Evolutionary conservation across 2,797 vertebrate genomes (phyloP).

Genomic region (Pelobates cultripes): DNA sequence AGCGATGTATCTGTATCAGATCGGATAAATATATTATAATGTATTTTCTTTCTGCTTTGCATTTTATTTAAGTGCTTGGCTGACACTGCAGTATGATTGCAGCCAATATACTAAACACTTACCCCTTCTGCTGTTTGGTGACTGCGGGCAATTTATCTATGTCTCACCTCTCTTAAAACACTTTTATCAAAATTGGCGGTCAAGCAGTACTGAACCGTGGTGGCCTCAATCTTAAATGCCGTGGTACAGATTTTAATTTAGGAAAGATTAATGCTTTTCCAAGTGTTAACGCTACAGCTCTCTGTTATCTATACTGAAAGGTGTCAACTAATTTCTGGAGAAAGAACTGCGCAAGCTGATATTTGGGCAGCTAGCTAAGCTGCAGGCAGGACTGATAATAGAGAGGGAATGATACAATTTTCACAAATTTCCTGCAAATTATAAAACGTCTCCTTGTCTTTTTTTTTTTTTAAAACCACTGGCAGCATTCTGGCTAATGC

Average conservation of each 20-base stretch:
- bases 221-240: slow-evolving; percentile 91
- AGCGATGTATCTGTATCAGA: slow-evolving; percentile 77
- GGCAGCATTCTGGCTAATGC: too few relatives aligned
- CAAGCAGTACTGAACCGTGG: slow-evolving; percentile 80
- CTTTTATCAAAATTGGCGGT: slow-evolving; percentile 98
- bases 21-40: slow-evolving; percentile 80
- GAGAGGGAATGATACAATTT: slow-evolving; percentile 78
- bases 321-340: slow-evolving; percentile 85
- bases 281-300: slow-evolving; percentile 82
- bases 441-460: slow-evolving; percentile 74
- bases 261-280: slow-evolving; percentile 95
- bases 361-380: slow-evolving; percentile 62
- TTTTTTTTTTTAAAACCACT: slow-evolving; percentile 3
- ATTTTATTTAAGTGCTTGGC: slow-evolving; percentile 65
- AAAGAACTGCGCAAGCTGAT: slow-evolving; percentile 75
- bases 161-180: slow-evolving; percentile 93
- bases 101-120: slow-evolving; percentile 67
- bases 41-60: slow-evolving; percentile 60
- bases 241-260: slow-evolving; percentile 95
- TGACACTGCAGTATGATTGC: slow-evolving; percentile 63
- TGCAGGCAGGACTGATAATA: slow-evolving; percentile 60
- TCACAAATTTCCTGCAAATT: slow-evolving; percentile 85
- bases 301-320: slow-evolving; percentile 86
- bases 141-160: slow-evolving; percentile 90
- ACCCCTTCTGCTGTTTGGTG: slow-evolving; percentile 70